phyloP scores from a whole-genome alignment of 2,113 vertebrate species.

The Notechis scutatus region DNA sequence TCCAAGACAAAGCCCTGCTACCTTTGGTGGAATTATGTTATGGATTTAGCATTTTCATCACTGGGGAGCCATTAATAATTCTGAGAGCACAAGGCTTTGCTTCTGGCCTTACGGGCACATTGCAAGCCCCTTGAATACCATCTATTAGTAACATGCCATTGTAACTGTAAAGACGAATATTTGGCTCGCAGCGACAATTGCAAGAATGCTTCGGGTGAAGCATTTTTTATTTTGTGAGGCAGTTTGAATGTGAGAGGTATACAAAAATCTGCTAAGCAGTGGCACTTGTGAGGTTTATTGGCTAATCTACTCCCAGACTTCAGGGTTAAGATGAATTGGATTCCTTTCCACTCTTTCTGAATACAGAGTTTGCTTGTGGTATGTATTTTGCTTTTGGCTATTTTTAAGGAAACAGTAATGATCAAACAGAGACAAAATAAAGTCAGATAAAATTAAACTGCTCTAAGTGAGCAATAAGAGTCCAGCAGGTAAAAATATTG shows the following conservation, averaged over 20 bases:
- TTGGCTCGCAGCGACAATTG: slow-evolving; percentile 22
- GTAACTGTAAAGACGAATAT: slow-evolving; percentile 14
- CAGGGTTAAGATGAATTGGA: slow-evolving; percentile 50
- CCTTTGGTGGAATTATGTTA: slow-evolving; percentile 1
- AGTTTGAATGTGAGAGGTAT: slow-evolving; percentile 35
- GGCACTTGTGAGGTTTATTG: slow-evolving; percentile 48
- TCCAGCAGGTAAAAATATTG: slow-evolving; percentile 16
- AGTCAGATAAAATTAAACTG: slow-evolving; percentile 20
- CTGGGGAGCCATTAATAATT: slow-evolving; percentile 11
- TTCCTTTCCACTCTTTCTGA: slow-evolving; percentile 27
- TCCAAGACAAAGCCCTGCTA: background rate
- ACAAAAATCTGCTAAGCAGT: slow-evolving; percentile 48
- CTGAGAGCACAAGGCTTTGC: slow-evolving; percentile 14
- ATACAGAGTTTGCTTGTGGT: slow-evolving; percentile 41
- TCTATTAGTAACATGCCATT: slow-evolving; percentile 10
- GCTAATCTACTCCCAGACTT: slow-evolving; percentile 31
- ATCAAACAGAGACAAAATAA: slow-evolving; percentile 41
- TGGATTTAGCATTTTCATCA: background rate
- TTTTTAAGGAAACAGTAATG: background rate
- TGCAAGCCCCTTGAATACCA: background rate
- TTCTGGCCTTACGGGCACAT: background rate
- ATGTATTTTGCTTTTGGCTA: slow-evolving; percentile 11
- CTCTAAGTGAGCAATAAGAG: background rate
- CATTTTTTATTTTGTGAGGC: slow-evolving; percentile 8
- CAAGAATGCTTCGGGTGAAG: slow-evolving; percentile 23